Percentiles rank a stretch among this genome's conserved stretches.
phyloP scores from a whole-genome alignment of 1,140 invertebrate genomes.

The Drosophila kurseongensis region DNA sequence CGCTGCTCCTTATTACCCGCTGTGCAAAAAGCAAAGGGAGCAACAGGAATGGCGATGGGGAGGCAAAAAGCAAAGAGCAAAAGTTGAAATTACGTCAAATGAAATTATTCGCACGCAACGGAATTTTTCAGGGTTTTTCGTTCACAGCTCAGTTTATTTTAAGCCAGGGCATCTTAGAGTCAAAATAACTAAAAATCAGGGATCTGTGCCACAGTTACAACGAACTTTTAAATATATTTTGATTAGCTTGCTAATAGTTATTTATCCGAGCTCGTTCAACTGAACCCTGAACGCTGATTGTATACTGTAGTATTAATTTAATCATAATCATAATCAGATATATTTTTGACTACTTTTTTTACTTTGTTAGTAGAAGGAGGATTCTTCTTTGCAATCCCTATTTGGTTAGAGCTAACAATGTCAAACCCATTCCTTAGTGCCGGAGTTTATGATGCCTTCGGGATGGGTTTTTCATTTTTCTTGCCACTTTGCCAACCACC shows the following conservation, averaged over 20 bases:
- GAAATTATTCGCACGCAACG: constrained; percentile 42
- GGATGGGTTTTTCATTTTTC: constrained; percentile 13
- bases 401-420: constrained; percentile 37
- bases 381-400: constrained; percentile 10
- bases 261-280: no score
- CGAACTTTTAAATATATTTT: no score
- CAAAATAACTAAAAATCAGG: not conserved
- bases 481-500: constrained; percentile 21
- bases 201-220: not conserved
- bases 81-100: constrained; percentile 45
- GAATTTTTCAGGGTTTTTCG: constrained; percentile 22
- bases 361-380: not conserved
- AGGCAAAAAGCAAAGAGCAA: constrained; percentile 35
- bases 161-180: not conserved
- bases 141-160: not conserved
- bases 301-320: no score
- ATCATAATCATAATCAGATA: no score
- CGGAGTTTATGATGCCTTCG: constrained; percentile 17
- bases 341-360: not conserved
- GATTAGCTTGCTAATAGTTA: not conserved
- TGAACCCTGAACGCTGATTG: no score
- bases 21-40: constrained; percentile 8
- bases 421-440: constrained; percentile 48
- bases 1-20: constrained; percentile 18
- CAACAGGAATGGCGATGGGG: constrained; percentile 2